phyloP scores from a whole-genome alignment of 2,797 vertebrate species.

The Eulemur mongoz region DNA sequence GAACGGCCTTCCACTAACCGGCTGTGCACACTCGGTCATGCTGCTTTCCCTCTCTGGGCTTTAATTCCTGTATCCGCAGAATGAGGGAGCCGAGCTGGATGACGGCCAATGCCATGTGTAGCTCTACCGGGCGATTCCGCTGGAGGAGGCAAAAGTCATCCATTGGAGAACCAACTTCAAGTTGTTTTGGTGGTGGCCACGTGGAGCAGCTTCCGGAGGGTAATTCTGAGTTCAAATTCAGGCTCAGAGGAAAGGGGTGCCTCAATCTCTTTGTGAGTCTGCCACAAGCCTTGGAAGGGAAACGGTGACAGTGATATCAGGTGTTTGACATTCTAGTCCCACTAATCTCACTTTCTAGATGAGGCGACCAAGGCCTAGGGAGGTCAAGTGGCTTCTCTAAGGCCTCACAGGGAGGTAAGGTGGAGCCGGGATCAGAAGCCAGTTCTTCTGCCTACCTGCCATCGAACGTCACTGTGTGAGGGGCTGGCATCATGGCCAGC shows the following conservation, averaged over 20 bases:
- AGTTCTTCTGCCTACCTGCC: neutral
- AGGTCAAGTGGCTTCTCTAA: neutral
- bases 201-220: neutral
- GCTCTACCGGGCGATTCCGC: neutral
- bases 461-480: neutral
- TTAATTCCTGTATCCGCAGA: neutral
- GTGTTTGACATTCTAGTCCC: neutral
- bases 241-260: neutral
- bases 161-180: neutral
- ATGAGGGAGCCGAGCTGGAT: rapidly evolving
- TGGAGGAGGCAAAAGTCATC: neutral
- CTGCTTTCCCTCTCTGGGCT: neutral
- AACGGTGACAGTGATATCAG: neutral
- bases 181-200: neutral
- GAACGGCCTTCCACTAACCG: neutral
- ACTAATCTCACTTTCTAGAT: neutral
- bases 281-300: neutral
- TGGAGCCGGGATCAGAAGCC: neutral
- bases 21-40: neutral
- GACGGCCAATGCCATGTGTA: neutral
- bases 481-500: neutral
- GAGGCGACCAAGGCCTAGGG: neutral
- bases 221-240: neutral
- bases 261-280: neutral
- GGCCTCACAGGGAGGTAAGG: neutral